Percentiles rank a stretch among this genome's conserved stretches.
Conservation (phyloP, 2,888 invertebrate species). For the Chironomus tentans region DNA sequence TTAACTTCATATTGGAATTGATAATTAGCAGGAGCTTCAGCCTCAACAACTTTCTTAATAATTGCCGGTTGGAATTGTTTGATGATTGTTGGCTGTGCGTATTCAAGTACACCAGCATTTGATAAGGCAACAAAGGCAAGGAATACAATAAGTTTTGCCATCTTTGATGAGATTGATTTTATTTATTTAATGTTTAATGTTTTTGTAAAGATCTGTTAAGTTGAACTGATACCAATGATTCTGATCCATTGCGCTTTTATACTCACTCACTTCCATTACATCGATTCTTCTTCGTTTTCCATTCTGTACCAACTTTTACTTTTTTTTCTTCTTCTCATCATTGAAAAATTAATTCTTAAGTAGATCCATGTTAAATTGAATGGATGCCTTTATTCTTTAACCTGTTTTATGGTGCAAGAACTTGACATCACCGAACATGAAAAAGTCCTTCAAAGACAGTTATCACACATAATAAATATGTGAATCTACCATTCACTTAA, state of each 20-base stretch:
- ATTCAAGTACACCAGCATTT: not conserved
- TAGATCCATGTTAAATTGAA: not conserved
- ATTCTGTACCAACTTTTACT: not conserved
- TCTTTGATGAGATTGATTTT: not conserved
- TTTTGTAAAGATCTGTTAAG: too few relatives aligned
- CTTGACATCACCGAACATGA: not conserved
- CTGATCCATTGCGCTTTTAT: not conserved
- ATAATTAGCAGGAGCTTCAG: conserved; percentile 10
- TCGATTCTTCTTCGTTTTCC: not conserved
- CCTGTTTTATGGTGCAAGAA: not conserved
- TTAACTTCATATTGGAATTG: conserved; percentile 1
- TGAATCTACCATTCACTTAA: not conserved
- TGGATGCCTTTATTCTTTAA: not conserved
- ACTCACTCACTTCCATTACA: not conserved
- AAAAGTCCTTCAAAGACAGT: not conserved
- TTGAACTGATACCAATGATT: not conserved
- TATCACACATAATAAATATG: not conserved
- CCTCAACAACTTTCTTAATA: not conserved
- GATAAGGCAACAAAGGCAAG: not conserved
- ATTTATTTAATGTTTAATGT: not conserved
- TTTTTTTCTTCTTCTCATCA: not conserved
- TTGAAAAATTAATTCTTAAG: not conserved
- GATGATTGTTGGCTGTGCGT: not conserved
- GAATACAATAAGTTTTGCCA: conserved; percentile 1
- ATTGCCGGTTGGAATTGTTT: not conserved